Conservation (phyloP, 2,797 vertebrate species). For the Urocyon cinereoargenteus region DNA sequence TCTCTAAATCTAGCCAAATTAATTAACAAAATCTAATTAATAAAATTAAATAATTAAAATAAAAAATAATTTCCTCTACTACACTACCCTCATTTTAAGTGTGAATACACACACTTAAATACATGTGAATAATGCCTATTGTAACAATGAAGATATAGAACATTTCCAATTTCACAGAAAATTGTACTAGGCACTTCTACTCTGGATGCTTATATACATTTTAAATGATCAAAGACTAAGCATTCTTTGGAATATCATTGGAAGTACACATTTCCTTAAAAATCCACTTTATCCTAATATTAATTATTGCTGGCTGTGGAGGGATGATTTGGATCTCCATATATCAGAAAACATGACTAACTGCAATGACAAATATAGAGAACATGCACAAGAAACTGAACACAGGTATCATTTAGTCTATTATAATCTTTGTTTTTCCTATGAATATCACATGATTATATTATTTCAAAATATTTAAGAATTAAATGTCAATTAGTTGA, state of each 20-base stretch:
- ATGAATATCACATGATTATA: background rate
- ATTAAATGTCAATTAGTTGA: constrained; percentile 50
- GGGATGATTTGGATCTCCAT: background rate
- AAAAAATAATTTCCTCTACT: background rate
- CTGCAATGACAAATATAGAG: constrained; percentile 15
- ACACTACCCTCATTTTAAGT: background rate
- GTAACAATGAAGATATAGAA: background rate
- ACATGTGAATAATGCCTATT: background rate
- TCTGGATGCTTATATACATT: constrained; percentile 35
- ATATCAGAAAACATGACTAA: constrained; percentile 41
- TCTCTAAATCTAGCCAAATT: background rate
- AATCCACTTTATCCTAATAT: background rate
- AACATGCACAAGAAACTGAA: constrained; percentile 54
- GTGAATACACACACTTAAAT: background rate
- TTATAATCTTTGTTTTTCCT: background rate
- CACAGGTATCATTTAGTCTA: background rate
- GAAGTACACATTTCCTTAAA: constrained; percentile 34
- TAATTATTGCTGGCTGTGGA: background rate
- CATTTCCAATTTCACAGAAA: background rate
- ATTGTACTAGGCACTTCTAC: background rate
- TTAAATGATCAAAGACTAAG: background rate
- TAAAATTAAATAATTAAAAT: background rate
- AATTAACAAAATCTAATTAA: background rate
- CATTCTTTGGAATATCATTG: background rate
- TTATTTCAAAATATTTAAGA: constrained; percentile 34